A percentile compares a stretch with the other conserved stretches of the same genome.
phyloP scores from a whole-genome alignment of 2,113 vertebrate species.

The Cromileptes altivelis region DNA sequence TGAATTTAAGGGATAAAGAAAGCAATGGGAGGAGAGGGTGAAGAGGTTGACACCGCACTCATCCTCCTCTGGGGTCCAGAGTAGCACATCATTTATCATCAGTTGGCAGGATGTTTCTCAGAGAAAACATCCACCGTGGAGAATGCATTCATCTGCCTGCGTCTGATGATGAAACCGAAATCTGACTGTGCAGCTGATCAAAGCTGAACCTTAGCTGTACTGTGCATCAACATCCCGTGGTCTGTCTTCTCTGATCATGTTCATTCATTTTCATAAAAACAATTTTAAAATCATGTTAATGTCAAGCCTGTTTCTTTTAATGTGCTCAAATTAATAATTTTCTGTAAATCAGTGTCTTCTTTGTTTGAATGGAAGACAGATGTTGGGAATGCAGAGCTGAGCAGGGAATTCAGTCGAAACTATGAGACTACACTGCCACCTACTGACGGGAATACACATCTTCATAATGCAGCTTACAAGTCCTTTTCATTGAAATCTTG shows the following conservation, averaged over 20 bases:
- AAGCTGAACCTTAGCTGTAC: neutral
- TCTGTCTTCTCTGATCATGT: neutral
- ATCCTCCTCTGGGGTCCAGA: constrained; percentile 13
- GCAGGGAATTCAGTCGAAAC: neutral
- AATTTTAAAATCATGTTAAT: neutral
- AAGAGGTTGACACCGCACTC: neutral
- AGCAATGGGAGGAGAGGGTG: neutral
- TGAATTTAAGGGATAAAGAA: neutral
- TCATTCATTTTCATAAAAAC: neutral
- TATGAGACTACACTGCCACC: constrained; percentile 53
- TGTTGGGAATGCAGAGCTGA: neutral
- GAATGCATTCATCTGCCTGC: constrained; percentile 11
- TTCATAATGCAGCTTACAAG: neutral
- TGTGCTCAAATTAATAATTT: neutral
- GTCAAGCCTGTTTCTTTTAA: neutral
- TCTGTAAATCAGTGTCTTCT: neutral
- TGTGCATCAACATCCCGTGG: neutral
- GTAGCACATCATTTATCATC: constrained; percentile 27
- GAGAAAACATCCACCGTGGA: constrained; percentile 8
- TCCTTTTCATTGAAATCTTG: neutral
- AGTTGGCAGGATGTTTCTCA: constrained; percentile 16
- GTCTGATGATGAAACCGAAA: constrained; percentile 8
- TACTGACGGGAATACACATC: constrained; percentile 18
- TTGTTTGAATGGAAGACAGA: constrained; percentile 23
- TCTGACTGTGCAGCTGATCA: constrained; percentile 11